These are phyloP conservation scores for Drosophila ercepeae DNA, from an alignment of 1,140 invertebrate genomes.

Conservation along the genomic window DNA sequence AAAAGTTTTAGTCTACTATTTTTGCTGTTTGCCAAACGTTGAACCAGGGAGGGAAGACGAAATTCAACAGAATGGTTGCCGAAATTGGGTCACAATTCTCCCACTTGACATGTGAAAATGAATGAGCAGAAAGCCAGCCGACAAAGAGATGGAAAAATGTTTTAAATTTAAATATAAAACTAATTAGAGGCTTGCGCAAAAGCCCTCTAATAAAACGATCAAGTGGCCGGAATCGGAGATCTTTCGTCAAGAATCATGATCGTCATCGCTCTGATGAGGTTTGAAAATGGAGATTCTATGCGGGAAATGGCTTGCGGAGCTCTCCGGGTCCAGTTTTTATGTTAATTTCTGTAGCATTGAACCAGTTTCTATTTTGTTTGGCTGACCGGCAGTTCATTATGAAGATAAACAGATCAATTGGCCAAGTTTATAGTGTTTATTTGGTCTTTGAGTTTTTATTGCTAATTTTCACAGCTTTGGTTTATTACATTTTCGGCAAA, in stretches of 20 bases:
- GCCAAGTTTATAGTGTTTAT: constrained; percentile 38
- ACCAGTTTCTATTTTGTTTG: constrained; percentile 16
- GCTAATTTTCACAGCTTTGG: constrained; percentile 71
- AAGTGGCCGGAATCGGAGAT: constrained; percentile 44
- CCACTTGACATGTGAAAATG: constrained; percentile 52
- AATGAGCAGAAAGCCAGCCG: constrained; percentile 10
- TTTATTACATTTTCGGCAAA: constrained; percentile 27
- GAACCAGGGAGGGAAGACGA: neutral
- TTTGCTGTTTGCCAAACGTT: constrained; percentile 10
- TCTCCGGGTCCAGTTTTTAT: constrained; percentile 48
- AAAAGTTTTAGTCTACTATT: constrained; percentile 47
- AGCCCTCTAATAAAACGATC: constrained; percentile 61
- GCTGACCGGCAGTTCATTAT: neutral
- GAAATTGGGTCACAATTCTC: constrained; percentile 56
- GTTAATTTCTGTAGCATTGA: constrained; percentile 40
- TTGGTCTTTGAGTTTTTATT: constrained; percentile 31
- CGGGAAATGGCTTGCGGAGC: constrained; percentile 4
- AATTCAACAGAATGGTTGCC: constrained; percentile 26
- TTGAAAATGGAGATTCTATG: constrained; percentile 48
- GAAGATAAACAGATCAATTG: constrained; percentile 59
- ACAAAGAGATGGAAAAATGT: constrained; percentile 7
- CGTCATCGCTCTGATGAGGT: constrained; percentile 32
- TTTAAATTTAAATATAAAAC: constrained; percentile 47
- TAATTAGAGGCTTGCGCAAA: constrained; percentile 62
- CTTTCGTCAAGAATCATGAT: constrained; percentile 25